Evolutionary conservation across 2,113 vertebrate species (phyloP), one percentile per base, ranked within the genome.

Genomic region (Muntiacus reevesi): DNA sequence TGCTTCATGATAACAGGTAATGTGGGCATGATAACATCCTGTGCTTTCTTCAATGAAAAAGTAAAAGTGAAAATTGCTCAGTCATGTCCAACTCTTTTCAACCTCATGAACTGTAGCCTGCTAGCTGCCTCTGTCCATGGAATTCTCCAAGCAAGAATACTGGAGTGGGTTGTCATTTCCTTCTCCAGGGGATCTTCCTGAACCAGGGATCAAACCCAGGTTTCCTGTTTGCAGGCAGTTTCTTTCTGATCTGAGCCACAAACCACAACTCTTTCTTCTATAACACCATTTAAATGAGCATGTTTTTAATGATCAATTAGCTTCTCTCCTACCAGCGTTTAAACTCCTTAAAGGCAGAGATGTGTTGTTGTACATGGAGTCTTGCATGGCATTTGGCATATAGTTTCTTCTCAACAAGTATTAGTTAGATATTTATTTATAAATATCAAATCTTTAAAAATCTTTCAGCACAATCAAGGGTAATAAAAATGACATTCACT

Each of bases 401-500:
- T 12, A 82, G 33, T 59, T 84, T 89, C 13, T 83, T 71, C n/a
- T 57, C 60, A 84, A 43, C 4, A 85, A 57, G 23, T 57, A 45
- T 71, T 50, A 79, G 43, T 33, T 91, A 40, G n/a, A 82, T 79
- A 1, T 33, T 91, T 50, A 33, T 54, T 82, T 95, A 59, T 83
- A 78, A 45, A 4, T 92, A 11, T 19, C 33, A 87, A 54, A 64
- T 83, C 13, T 59, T 78, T 81, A 94, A 97, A 62, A 27, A 57
- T 4, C 1, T 43, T 91, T 36, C 25, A 62, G 6, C 16, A 93
- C 16, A 92, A 84, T 71, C 28, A 89, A 50, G 4, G 4, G 28
- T 83, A n/a, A 97, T 95, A 71, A 62, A 91, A 96, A 95, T 82
- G 50, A 52, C n/a, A 57, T 89, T 89, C 14, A 89, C 28, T 59